These are phyloP conservation scores for Pangasius larnaudii DNA, from an alignment of 2,797 vertebrate genomes.

Conservation along the genomic window DNA sequence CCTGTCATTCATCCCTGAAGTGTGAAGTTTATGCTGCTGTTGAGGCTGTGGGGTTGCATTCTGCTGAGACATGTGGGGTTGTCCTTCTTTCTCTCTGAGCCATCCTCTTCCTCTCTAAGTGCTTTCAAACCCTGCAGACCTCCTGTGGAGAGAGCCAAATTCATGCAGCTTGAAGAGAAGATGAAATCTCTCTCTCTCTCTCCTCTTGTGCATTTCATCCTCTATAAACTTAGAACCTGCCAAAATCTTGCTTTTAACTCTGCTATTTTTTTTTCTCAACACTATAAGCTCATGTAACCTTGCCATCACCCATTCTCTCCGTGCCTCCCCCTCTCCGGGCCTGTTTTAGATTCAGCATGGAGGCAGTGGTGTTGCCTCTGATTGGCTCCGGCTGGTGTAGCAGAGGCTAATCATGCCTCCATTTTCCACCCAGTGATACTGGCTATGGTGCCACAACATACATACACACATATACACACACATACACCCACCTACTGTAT, in stretches of 20 bases:
- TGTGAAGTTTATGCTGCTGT: not conserved
- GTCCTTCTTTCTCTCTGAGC: constrained; percentile 15
- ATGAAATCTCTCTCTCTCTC: constrained; percentile 17
- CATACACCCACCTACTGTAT: not conserved
- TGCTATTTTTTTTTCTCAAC: not conserved
- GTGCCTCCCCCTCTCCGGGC: not conserved
- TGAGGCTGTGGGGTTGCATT: not conserved
- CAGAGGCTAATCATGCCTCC: constrained; percentile 31
- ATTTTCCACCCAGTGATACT: constrained; percentile 22
- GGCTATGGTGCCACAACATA: not conserved
- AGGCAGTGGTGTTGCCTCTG: constrained; percentile 15
- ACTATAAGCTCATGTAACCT: constrained; percentile 13
- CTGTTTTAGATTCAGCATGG: constrained; percentile 37
- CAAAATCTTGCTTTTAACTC: constrained; percentile 30
- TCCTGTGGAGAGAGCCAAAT: constrained; percentile 31
- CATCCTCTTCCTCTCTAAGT: constrained; percentile 23
- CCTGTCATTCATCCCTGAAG: not conserved
- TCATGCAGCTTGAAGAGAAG: constrained; percentile 16
- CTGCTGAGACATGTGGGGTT: constrained; percentile 16
- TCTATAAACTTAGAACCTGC: not conserved
- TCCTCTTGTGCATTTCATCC: not conserved
- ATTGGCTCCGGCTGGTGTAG: constrained; percentile 30
- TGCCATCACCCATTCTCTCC: constrained; percentile 5
- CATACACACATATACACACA: not conserved
- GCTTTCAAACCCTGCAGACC: constrained; percentile 41